These are phyloP conservation scores for Phasia obesa DNA, from an alignment of 2,888 invertebrate species.

Conservation along the genomic window DNA sequence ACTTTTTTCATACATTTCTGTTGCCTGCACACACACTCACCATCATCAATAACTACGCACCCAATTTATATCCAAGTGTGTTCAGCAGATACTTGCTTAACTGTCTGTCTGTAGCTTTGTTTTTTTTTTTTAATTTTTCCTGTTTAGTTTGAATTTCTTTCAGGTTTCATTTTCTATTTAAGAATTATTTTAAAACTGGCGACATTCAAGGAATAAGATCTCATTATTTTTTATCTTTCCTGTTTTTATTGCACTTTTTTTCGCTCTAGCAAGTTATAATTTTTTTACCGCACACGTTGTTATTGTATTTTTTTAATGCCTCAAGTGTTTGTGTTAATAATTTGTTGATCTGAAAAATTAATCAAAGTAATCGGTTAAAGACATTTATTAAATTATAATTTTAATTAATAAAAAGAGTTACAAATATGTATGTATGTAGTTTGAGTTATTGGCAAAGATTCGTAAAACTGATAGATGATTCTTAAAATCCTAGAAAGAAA, in stretches of 20 bases:
- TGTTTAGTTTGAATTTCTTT: conserved; percentile 47
- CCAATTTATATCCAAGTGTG: conserved; percentile 38
- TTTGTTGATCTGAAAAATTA: conserved; percentile 11
- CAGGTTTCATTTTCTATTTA: conserved; percentile 51
- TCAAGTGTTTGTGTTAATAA: conserved; percentile 38
- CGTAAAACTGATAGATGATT: too few relatives aligned
- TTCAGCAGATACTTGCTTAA: conserved; percentile 4
- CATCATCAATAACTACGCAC: conserved; percentile 62
- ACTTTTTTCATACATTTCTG: conserved; percentile 41
- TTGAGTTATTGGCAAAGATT: too few relatives aligned
- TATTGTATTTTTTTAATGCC: not conserved
- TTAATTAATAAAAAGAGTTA: too few relatives aligned
- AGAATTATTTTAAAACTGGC: conserved; percentile 61
- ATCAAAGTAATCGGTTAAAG: conserved; percentile 57
- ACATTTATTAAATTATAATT: not conserved
- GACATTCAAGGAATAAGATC: conserved; percentile 62
- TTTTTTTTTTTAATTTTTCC: conserved; percentile 6
- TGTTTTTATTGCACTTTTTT: not conserved
- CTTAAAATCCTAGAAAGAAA: too few relatives aligned
- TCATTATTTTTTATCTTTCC: conserved; percentile 61
- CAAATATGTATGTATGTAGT: too few relatives aligned
- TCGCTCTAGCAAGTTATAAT: conserved; percentile 34
- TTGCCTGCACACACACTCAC: conserved; percentile 12
- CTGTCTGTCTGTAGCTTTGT: not conserved
- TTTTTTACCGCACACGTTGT: conserved; percentile 68